Evolutionary conservation across 2,888 invertebrate species (phyloP).

Genomic region (Drosophila meridiana): DNA sequence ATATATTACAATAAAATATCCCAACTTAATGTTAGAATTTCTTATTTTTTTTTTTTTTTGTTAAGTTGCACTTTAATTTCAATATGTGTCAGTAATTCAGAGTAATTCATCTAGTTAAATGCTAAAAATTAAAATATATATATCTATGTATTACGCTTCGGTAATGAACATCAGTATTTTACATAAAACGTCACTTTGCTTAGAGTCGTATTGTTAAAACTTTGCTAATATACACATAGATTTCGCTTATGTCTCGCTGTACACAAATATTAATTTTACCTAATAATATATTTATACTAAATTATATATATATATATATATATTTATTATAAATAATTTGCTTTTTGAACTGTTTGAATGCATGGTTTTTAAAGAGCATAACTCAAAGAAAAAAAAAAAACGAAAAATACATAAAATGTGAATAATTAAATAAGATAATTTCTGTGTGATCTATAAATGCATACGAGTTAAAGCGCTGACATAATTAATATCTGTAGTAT

Average conservation of each 20-base stretch:
- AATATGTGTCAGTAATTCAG: background rate
- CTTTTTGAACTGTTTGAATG: background rate
- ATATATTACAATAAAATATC: too few relatives aligned
- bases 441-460: conserved; percentile 22
- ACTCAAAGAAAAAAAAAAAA: background rate
- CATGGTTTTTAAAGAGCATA: background rate
- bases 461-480: background rate
- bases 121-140: background rate
- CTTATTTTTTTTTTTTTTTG: background rate
- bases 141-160: background rate
- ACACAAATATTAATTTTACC: conserved; percentile 17
- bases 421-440: background rate
- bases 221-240: conserved; percentile 1
- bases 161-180: background rate
- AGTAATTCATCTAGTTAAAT: conserved; percentile 22
- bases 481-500: background rate
- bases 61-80: conserved; percentile 18
- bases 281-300: background rate
- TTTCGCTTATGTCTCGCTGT: background rate
- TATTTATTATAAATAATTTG: background rate
- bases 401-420: background rate
- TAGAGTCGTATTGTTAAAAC: background rate
- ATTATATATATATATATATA: background rate
- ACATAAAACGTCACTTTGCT: background rate
- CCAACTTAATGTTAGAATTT: too few relatives aligned